phyloP scores from a whole-genome alignment of 1,140 invertebrate species.

The Scaptomyza montana region DNA sequence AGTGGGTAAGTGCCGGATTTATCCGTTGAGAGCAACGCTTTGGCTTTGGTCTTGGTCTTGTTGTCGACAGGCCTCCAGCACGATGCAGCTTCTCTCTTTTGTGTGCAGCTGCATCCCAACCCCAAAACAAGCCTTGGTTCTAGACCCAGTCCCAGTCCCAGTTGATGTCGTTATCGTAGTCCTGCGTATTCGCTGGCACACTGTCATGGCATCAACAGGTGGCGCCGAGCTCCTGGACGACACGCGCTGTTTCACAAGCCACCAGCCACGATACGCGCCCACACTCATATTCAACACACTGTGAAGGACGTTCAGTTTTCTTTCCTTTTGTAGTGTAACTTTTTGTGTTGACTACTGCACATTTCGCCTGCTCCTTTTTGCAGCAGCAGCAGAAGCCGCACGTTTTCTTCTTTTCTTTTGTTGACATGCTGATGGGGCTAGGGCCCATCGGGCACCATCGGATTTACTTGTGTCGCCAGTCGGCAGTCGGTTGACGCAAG shows the following conservation, averaged over 20 bases:
- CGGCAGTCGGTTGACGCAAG: slow-evolving; percentile 10
- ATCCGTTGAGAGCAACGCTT: slow-evolving; percentile 13
- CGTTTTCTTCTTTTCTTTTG: slow-evolving; percentile 38
- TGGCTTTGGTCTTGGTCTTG: slow-evolving; percentile 57
- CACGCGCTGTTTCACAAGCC: slow-evolving; percentile 40
- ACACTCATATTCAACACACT: slow-evolving; percentile 14
- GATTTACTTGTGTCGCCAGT: slow-evolving; percentile 3
- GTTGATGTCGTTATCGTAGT: neutral
- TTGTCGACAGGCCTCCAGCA: slow-evolving; percentile 30
- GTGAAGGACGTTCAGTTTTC: slow-evolving; percentile 72
- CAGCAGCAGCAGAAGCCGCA: neutral
- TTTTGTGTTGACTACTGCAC: slow-evolving; percentile 52
- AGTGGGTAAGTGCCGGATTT: neutral
- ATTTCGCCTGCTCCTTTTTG: slow-evolving; percentile 51
- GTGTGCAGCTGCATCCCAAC: slow-evolving; percentile 33
- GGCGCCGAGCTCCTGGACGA: slow-evolving; percentile 62
- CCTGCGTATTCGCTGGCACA: too few species aligned
- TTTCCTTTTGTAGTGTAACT: slow-evolving; percentile 62
- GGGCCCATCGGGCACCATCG: slow-evolving; percentile 1
- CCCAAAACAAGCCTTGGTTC: neutral
- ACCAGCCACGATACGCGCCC: slow-evolving; percentile 3
- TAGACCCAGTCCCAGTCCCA: neutral
- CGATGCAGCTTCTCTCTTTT: slow-evolving; percentile 63
- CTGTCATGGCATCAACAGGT: slow-evolving; percentile 53
- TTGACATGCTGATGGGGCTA: neutral